Evolutionary conservation across 2,888 invertebrate genomes (phyloP).

Genomic region (Dasysyrphus tricinctus): DNA sequence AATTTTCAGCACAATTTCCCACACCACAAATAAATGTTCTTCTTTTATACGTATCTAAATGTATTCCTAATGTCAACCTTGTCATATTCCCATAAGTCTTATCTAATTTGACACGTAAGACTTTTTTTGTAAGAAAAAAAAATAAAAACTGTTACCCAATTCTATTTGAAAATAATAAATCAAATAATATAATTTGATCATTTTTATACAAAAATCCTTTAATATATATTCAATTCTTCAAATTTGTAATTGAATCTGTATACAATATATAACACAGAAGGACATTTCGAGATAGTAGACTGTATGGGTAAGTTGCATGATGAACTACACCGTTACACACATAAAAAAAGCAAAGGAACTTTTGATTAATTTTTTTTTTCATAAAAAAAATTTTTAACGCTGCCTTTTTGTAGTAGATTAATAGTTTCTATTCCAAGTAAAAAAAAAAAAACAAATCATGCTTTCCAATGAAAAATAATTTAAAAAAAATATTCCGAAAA

Average conservation of each 20-base stretch:
- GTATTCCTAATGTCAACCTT: conserved; percentile 14
- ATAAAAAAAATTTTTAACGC: conserved; percentile 56
- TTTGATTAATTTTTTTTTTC: conserved; percentile 76
- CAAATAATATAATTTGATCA: conserved; percentile 61
- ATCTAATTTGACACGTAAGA: conserved; percentile 49
- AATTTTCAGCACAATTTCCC: conserved; percentile 63
- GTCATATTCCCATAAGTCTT: conserved; percentile 26
- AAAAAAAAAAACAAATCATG: conserved; percentile 77
- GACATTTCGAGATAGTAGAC: conserved; percentile 95
- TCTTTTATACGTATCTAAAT: conserved; percentile 43
- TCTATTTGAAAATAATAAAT: conserved; percentile 42
- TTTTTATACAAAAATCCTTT: conserved; percentile 46
- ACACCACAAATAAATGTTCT: conserved; percentile 64
- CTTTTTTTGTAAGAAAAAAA: conserved; percentile 77
- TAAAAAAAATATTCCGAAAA: conserved; percentile 34
- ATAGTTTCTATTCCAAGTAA: conserved; percentile 72
- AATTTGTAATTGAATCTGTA: conserved; percentile 74
- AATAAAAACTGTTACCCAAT: neutral
- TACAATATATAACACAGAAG: conserved; percentile 85
- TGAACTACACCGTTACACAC: conserved; percentile 77
- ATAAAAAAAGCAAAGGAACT: conserved; percentile 76
- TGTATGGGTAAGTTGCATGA: conserved; percentile 89
- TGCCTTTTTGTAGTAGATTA: conserved; percentile 67
- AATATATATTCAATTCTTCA: conserved; percentile 64
- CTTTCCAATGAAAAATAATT: conserved; percentile 75